Percentiles rank a stretch among this genome's conserved stretches.
Evolutionary conservation across 1,140 invertebrate genomes (phyloP).

Genomic region (Zaprionus africanus): DNA sequence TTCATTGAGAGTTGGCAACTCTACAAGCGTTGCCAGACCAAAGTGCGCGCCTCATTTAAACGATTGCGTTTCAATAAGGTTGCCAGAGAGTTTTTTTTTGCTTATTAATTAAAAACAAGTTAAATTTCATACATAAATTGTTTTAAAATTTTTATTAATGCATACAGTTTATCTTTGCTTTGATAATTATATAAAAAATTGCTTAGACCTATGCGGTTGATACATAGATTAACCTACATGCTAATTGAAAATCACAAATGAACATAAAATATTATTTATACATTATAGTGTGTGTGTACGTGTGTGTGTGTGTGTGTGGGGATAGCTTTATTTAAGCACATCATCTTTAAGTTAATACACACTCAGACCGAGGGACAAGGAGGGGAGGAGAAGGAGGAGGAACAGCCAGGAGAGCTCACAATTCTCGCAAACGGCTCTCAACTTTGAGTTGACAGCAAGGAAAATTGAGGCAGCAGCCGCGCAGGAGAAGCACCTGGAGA

Average conservation of each 20-base stretch:
- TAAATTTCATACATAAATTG: constrained; percentile 10
- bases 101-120: neutral
- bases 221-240: constrained; percentile 76
- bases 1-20: neutral
- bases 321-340: constrained; percentile 67
- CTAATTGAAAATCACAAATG: constrained; percentile 82
- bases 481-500: neutral
- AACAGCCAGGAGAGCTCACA: constrained; percentile 18
- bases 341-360: constrained; percentile 72
- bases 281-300: constrained; percentile 73
- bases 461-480: constrained; percentile 55
- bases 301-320: constrained; percentile 7
- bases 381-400: neutral
- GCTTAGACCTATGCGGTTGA: constrained; percentile 69
- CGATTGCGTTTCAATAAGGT: neutral
- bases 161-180: constrained; percentile 74
- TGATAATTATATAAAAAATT: constrained; percentile 77
- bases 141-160: constrained; percentile 69
- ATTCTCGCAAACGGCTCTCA: constrained; percentile 80
- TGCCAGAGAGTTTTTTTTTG: neutral
- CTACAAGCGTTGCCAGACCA: constrained; percentile 1
- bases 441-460: constrained; percentile 80
- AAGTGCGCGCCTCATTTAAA: neutral
- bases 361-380: constrained; percentile 37
- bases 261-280: constrained; percentile 79